Conservation (phyloP, 2,888 invertebrate species). For the Leucania comma region DNA sequence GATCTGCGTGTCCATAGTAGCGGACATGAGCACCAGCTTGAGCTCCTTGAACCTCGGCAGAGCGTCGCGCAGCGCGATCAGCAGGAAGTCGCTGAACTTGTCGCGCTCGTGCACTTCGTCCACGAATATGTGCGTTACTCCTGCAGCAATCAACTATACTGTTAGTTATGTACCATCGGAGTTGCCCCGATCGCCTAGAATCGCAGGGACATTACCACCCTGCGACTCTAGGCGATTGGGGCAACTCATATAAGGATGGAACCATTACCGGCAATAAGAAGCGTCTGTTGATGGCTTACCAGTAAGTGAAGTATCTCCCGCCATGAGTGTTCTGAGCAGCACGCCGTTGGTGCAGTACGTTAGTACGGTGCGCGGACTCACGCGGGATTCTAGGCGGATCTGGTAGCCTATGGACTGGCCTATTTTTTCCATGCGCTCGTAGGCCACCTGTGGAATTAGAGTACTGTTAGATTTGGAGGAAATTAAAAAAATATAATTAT, state of each 20-base stretch:
- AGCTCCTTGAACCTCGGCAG: slow-evolving; percentile 93
- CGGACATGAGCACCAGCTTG: slow-evolving; percentile 98
- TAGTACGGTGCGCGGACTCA: slow-evolving; percentile 94
- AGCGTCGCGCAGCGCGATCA: slow-evolving; percentile 95
- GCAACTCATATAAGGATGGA: too few species aligned
- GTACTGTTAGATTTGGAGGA: too few species aligned
- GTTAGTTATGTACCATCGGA: neutral
- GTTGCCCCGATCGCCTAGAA: too few species aligned
- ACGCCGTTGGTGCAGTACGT: slow-evolving; percentile 98
- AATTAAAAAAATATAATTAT: too few species aligned
- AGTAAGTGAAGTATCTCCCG: slow-evolving; percentile 92
- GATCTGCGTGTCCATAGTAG: slow-evolving; percentile 96
- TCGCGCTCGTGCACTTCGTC: slow-evolving; percentile 99
- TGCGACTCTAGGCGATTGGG: too few species aligned
- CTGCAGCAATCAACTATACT: slow-evolving; percentile 61
- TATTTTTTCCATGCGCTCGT: slow-evolving; percentile 93
- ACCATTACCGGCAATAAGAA: too few species aligned
- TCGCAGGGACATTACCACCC: too few species aligned
- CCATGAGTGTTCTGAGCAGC: slow-evolving; percentile 96
- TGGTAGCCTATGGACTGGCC: slow-evolving; percentile 96
- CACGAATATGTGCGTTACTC: slow-evolving; percentile 96
- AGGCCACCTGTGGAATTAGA: slow-evolving; percentile 83
- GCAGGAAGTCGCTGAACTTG: slow-evolving; percentile 97
- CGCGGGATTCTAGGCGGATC: slow-evolving; percentile 96
- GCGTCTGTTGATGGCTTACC: slow-evolving; percentile 77